A percentile compares a stretch with the other conserved stretches of the same genome.
Conservation (phyloP, 1,140 invertebrate genomes). For the Brachionus sp. region DNA sequence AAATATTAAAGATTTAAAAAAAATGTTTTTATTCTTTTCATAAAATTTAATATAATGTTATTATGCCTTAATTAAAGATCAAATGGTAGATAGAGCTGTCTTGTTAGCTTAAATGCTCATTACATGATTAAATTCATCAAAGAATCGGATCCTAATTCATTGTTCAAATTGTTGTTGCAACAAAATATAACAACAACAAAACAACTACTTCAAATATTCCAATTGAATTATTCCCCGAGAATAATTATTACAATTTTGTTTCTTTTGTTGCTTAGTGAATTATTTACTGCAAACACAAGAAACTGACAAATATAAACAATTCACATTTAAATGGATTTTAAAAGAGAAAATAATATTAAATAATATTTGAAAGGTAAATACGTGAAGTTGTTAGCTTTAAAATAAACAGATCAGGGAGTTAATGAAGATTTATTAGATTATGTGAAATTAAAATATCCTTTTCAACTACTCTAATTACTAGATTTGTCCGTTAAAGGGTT, state of each 20-base stretch:
- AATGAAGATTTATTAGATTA: background rate
- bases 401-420: background rate
- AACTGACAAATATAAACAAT: constrained; percentile 23
- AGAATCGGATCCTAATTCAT: background rate
- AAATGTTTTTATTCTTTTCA: background rate
- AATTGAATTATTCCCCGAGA: constrained; percentile 3
- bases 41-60: background rate
- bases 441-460: background rate
- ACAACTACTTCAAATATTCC: constrained; percentile 27
- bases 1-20: background rate
- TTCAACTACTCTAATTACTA: background rate
- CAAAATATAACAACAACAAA: background rate
- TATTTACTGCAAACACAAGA: constrained; percentile 22
- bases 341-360: background rate
- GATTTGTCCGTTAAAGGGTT: background rate
- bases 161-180: constrained; percentile 1
- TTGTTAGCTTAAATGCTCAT: background rate
- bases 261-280: constrained; percentile 31
- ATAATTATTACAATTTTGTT: constrained; percentile 33
- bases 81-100: background rate
- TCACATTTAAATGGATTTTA: background rate
- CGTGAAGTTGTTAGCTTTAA: background rate
- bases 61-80: background rate
- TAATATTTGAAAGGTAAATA: background rate
- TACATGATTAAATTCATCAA: constrained; percentile 11